phyloP scores from a whole-genome alignment of 2,888 invertebrate species.

The Athalia cordata region DNA sequence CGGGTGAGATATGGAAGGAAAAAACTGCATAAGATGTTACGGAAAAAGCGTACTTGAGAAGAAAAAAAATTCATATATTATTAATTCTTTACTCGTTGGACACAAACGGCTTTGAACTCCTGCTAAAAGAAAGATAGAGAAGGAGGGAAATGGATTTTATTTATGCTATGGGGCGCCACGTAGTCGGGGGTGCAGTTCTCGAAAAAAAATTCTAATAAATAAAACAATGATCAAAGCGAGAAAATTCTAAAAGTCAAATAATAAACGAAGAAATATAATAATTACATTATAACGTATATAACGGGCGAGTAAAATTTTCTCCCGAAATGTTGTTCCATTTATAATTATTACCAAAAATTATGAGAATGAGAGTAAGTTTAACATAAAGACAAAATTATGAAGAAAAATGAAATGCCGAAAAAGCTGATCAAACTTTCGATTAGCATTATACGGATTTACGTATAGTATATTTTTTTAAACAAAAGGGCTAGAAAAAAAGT shows the following conservation, averaged over 20 bases:
- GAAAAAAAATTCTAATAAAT: neutral
- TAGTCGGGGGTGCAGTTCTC: neutral
- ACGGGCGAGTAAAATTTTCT: too few species aligned
- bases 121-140: neutral
- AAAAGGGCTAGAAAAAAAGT: too few species aligned
- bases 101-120: constrained; percentile 28
- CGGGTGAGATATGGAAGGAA: neutral
- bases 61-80: constrained; percentile 19
- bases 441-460: too few species aligned
- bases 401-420: too few species aligned
- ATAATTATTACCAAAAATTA: too few species aligned
- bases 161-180: neutral
- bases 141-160: neutral
- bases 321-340: too few species aligned
- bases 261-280: too few species aligned
- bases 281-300: too few species aligned
- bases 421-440: too few species aligned
- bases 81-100: constrained; percentile 14
- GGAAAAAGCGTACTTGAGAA: neutral
- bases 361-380: too few species aligned
- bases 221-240: neutral
- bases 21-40: neutral
- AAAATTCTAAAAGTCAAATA: neutral
- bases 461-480: too few species aligned
- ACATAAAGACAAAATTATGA: too few species aligned